A percentile compares a stretch with the other conserved stretches of the same genome.
Evolutionary conservation across 2,113 vertebrate species (phyloP).

Genomic region (Eudorcas thomsonii): DNA sequence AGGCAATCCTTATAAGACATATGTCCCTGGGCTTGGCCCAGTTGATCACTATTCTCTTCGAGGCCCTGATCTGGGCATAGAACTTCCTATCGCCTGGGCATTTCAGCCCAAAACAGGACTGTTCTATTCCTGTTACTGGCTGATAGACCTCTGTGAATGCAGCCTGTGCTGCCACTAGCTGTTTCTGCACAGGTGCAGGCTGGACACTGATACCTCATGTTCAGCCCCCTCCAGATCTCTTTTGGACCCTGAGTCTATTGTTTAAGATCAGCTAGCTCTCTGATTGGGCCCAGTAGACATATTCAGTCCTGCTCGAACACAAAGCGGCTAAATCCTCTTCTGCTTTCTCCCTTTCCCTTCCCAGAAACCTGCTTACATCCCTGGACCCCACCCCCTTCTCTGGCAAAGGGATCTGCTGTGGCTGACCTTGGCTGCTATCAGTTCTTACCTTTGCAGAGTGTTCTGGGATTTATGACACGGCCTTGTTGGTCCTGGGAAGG

Average conservation of each 20-base stretch:
- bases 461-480: conserved; percentile 58
- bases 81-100: neutral
- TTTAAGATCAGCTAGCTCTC: neutral
- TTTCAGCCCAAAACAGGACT: neutral
- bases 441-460: conserved; percentile 59
- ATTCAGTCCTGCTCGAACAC: neutral
- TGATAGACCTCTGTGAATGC: neutral
- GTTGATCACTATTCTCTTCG: neutral
- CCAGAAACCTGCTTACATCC: neutral
- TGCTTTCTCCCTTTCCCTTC: neutral
- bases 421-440: conserved; percentile 44
- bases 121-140: neutral
- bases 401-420: conserved; percentile 19
- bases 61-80: neutral
- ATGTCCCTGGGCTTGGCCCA: neutral
- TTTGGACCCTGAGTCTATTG: neutral
- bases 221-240: neutral
- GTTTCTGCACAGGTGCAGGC: neutral
- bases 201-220: neutral
- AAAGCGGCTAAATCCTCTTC: neutral
- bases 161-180: neutral
- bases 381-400: neutral
- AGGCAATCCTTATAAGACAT: neutral
- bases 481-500: conserved; percentile 56
- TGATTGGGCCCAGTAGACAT: neutral